phyloP scores from a whole-genome alignment of 2,797 vertebrate species.

The Cyprinodon diabolis region DNA sequence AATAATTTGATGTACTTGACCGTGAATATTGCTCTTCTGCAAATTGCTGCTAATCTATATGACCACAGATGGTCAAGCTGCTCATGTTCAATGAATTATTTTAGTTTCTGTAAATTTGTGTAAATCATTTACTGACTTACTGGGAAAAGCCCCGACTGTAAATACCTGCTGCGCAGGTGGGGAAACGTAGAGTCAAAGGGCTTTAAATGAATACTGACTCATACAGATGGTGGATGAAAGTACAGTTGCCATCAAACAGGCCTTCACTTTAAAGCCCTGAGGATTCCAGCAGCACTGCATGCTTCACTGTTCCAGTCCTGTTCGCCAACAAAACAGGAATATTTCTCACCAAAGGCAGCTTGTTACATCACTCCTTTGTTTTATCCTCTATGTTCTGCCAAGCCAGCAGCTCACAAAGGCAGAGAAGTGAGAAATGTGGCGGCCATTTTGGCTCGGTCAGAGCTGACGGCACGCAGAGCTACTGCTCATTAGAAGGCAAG shows the following conservation, averaged over 20 bases:
- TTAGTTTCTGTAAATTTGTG: neutral
- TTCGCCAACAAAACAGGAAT: slow-evolving; percentile 30
- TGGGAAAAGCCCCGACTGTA: slow-evolving; percentile 38
- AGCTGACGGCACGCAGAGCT: slow-evolving; percentile 61
- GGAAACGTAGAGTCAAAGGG: slow-evolving; percentile 34
- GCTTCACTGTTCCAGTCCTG: slow-evolving; percentile 35
- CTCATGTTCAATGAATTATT: slow-evolving; percentile 18
- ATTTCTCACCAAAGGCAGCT: slow-evolving; percentile 64
- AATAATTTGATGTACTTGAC: slow-evolving; percentile 5
- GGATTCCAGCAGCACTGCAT: slow-evolving; percentile 30
- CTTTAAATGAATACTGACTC: slow-evolving; percentile 62
- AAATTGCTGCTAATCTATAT: slow-evolving; percentile 35
- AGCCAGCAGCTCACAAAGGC: slow-evolving; percentile 54
- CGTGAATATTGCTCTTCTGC: slow-evolving; percentile 14
- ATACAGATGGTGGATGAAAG: slow-evolving; percentile 55
- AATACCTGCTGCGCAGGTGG: slow-evolving; percentile 35
- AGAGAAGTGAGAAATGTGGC: slow-evolving; percentile 62
- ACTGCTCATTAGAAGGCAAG: slow-evolving; percentile 74
- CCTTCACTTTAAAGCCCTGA: slow-evolving; percentile 33
- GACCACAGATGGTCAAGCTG: slow-evolving; percentile 21
- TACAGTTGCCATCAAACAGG: slow-evolving; percentile 42
- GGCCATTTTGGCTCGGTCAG: slow-evolving; percentile 70
- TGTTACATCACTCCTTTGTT: slow-evolving; percentile 64
- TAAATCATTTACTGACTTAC: slow-evolving; percentile 47
- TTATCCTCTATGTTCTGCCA: slow-evolving; percentile 35